phyloP scores from a whole-genome alignment of 2,113 vertebrate genomes.

The Taurulus bubalis region DNA sequence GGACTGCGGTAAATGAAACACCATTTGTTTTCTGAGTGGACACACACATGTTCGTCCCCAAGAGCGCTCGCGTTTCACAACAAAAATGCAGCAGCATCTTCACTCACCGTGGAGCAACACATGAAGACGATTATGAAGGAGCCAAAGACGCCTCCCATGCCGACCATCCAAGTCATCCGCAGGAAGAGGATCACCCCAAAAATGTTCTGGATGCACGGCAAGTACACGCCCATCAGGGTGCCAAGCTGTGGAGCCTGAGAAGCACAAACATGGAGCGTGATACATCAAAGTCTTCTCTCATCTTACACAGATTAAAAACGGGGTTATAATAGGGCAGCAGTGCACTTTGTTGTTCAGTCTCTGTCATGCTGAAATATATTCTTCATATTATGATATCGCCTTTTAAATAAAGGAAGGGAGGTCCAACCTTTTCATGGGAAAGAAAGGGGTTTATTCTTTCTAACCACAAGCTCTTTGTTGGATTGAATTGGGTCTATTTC shows the following conservation, averaged over 20 bases:
- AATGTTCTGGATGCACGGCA: conserved; percentile 98
- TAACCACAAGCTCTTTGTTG: background rate
- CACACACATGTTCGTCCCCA: background rate
- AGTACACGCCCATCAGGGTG: conserved; percentile 97
- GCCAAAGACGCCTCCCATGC: conserved; percentile 92
- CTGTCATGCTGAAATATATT: background rate
- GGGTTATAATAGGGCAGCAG: too few relatives aligned
- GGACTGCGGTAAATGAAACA: background rate
- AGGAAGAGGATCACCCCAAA: conserved; percentile 98
- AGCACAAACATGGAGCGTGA: conserved; percentile 8
- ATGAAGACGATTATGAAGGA: conserved; percentile 96
- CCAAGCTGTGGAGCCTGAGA: conserved; percentile 93
- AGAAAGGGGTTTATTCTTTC: background rate
- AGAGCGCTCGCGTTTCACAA: too few relatives aligned
- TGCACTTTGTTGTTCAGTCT: conserved; percentile 11
- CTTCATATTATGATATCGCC: background rate
- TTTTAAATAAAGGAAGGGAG: background rate
- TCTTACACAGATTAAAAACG: background rate
- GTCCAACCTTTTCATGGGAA: background rate
- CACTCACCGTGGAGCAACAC: conserved; percentile 96
- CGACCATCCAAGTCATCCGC: conserved; percentile 98
- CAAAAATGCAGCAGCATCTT: too few relatives aligned
- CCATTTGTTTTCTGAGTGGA: background rate
- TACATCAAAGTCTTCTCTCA: background rate
- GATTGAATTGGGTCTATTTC: background rate